A percentile compares a stretch with the other conserved stretches of the same genome.
Evolutionary conservation across 2,888 invertebrate genomes (phyloP).

Genomic region (Chirona hameri): DNA sequence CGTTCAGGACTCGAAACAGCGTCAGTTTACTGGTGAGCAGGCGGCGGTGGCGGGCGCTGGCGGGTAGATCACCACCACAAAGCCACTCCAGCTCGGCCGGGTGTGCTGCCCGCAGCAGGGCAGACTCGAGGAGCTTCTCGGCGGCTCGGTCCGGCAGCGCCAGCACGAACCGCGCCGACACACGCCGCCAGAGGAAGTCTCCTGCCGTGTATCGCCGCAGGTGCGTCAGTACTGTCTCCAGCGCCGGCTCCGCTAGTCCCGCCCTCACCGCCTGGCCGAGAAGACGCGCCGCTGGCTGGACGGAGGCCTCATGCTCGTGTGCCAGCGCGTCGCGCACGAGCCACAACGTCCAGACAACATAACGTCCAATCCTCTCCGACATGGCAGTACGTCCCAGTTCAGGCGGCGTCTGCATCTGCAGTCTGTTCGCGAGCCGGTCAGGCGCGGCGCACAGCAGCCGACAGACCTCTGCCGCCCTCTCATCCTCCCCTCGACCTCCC

Average conservation of each 20-base stretch:
- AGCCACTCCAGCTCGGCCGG: background rate
- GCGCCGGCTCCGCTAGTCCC: background rate
- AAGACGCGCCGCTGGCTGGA: constrained; percentile 32
- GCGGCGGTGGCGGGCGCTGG: constrained; percentile 49
- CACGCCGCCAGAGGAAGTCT: constrained; percentile 2
- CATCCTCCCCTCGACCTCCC: background rate
- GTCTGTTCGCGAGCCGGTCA: constrained; percentile 64
- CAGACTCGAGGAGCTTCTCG: constrained; percentile 7
- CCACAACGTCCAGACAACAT: constrained; percentile 59
- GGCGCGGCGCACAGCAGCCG: constrained; percentile 66
- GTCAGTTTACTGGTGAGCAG: constrained; percentile 61
- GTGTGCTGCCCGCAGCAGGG: background rate
- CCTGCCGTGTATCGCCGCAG: background rate
- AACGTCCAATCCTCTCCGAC: constrained; percentile 57
- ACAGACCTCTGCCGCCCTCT: constrained; percentile 51
- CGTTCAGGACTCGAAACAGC: constrained; percentile 53
- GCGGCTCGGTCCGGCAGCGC: background rate
- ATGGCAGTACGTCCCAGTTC: constrained; percentile 59
- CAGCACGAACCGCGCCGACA: background rate
- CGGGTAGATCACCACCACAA: background rate
- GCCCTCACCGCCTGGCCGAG: constrained; percentile 1
- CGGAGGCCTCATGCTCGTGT: constrained; percentile 25
- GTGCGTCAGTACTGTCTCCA: background rate
- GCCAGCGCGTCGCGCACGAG: constrained; percentile 47
- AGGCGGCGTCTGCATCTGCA: constrained; percentile 55